These are phyloP conservation scores for Syrrhaptes paradoxus DNA, from an alignment of 2,113 vertebrate genomes.

Conservation along the genomic window DNA sequence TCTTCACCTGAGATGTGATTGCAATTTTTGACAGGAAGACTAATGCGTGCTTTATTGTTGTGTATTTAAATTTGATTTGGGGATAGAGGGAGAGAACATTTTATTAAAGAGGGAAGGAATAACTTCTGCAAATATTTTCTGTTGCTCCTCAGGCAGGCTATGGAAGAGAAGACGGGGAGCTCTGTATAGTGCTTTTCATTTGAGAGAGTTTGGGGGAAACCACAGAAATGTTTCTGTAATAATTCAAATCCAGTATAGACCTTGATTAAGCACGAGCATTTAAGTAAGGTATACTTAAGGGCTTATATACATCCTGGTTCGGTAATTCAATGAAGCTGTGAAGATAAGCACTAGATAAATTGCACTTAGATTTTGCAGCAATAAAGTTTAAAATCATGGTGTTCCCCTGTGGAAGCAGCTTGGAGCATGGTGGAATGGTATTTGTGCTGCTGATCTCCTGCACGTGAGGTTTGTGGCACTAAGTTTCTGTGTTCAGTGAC, in stretches of 20 bases:
- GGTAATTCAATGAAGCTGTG: not conserved
- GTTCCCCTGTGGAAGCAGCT: not conserved
- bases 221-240: not conserved
- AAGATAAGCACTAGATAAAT: not conserved
- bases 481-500: not conserved
- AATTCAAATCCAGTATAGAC: not conserved
- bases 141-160: not conserved
- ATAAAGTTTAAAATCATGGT: not conserved
- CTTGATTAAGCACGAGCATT: not conserved
- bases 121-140: constrained; percentile 24
- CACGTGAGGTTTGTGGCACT: not conserved
- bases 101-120: constrained; percentile 54
- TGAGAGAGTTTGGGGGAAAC: not conserved
- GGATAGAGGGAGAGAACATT: not conserved
- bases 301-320: not conserved
- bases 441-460: not conserved
- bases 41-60: constrained; percentile 56
- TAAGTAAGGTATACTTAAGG: not conserved
- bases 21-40: constrained; percentile 54
- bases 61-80: constrained; percentile 69
- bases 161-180: not conserved
- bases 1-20: constrained; percentile 33
- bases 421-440: too few relatives aligned
- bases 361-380: not conserved
- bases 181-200: not conserved